Evolutionary conservation across 1,140 invertebrate genomes (phyloP).

Genomic region (Glossosoma conforme): DNA sequence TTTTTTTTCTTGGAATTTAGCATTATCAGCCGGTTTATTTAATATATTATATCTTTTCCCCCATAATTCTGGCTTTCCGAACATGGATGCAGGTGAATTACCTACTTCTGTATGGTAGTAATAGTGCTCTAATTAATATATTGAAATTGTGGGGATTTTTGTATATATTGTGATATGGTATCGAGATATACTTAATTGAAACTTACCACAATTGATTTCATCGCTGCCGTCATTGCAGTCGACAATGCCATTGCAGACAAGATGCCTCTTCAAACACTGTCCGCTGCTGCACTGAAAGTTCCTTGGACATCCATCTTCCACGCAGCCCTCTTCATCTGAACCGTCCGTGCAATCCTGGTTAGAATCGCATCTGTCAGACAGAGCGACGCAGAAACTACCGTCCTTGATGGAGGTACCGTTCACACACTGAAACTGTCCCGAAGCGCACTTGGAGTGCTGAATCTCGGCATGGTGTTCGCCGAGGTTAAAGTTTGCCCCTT

Average conservation of each 20-base stretch:
- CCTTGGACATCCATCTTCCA: slow-evolving; percentile 52
- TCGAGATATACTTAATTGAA: too few relatives aligned
- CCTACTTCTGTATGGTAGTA: too few relatives aligned
- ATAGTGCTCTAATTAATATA: too few relatives aligned
- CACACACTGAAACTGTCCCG: slow-evolving; percentile 57
- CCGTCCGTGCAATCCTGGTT: slow-evolving; percentile 59
- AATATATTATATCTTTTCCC: too few relatives aligned
- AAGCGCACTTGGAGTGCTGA: slow-evolving; percentile 51
- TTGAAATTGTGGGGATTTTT: too few relatives aligned
- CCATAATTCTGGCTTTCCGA: too few relatives aligned
- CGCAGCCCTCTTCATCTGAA: slow-evolving; percentile 59
- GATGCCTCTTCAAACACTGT: slow-evolving; percentile 63
- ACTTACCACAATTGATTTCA: slow-evolving; percentile 60
- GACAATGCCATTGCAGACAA: slow-evolving; percentile 68
- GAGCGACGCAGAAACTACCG: slow-evolving; percentile 54
- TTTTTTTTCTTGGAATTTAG: too few relatives aligned
- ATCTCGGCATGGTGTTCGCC: slow-evolving; percentile 10
- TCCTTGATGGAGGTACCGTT: slow-evolving; percentile 55
- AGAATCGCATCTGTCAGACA: slow-evolving; percentile 56
- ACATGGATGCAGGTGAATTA: too few relatives aligned
- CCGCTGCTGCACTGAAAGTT: slow-evolving; percentile 65
- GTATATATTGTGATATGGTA: too few relatives aligned
- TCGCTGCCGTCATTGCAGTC: slow-evolving; percentile 69
- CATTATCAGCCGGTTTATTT: too few relatives aligned
- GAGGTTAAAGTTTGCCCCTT: slow-evolving; percentile 25